Percentiles rank a stretch among this genome's conserved stretches.
These are phyloP conservation scores for Drosophila paulistorum DNA, from an alignment of 1,140 invertebrate genomes.

Conservation along the genomic window DNA sequence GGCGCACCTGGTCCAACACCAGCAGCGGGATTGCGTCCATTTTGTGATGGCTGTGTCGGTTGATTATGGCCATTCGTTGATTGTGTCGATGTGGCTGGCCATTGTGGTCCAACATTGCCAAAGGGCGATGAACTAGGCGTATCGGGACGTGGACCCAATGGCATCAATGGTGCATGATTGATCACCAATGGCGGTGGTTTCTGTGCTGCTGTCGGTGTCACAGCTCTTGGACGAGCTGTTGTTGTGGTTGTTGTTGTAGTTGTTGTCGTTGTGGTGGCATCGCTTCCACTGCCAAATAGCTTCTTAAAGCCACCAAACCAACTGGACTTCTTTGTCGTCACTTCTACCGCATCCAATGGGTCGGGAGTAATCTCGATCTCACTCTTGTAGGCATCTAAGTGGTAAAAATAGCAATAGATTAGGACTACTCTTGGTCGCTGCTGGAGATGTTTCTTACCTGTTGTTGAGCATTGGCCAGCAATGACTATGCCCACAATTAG, in stretches of 20 bases:
- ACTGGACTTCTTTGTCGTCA: slow-evolving; percentile 74
- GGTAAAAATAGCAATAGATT: background rate
- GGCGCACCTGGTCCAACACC: slow-evolving; percentile 29
- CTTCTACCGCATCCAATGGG: slow-evolving; percentile 56
- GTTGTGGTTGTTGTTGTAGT: slow-evolving; percentile 29
- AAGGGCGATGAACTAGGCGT: slow-evolving; percentile 69
- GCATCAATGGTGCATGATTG: slow-evolving; percentile 71
- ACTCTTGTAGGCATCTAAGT: slow-evolving; percentile 64
- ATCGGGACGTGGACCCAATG: slow-evolving; percentile 71
- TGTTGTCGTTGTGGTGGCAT: slow-evolving; percentile 40
- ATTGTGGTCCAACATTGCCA: slow-evolving; percentile 60
- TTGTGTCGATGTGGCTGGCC: slow-evolving; percentile 44
- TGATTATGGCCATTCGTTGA: slow-evolving; percentile 11
- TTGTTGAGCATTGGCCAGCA: slow-evolving; percentile 57
- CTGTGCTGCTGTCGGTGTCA: slow-evolving; percentile 35
- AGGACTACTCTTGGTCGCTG: background rate
- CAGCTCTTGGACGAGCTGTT: slow-evolving; percentile 27
- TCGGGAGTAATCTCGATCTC: slow-evolving; percentile 73
- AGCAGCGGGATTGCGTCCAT: background rate
- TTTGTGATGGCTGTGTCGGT: background rate
- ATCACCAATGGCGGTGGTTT: slow-evolving; percentile 73
- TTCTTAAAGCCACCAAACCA: slow-evolving; percentile 75
- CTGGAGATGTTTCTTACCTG: slow-evolving; percentile 51
- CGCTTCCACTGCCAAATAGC: slow-evolving; percentile 50
- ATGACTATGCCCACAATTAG: slow-evolving; percentile 55